Evolutionary conservation across 2,888 invertebrate genomes (phyloP), one percentile per base, ranked within the genome.

Genomic region (Furcula furcula): DNA sequence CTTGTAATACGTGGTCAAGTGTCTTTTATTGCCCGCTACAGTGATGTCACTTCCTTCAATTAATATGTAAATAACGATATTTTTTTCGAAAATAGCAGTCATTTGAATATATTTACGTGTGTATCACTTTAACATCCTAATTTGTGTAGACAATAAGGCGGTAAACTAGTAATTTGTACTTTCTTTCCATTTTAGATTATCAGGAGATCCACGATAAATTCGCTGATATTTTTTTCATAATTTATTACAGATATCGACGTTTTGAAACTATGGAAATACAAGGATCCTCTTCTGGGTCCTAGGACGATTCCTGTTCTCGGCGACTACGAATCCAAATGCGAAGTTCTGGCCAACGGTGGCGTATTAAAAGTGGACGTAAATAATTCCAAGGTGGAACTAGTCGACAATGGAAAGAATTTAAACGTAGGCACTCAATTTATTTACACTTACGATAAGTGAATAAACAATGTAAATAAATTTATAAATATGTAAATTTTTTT

Each of bases 211-310:
- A n/a, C n/a, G n/a, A n/a, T n/a, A n/a, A n/a, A n/a, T n/a, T n/a
- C n/a, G n/a, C n/a, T n/a, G n/a, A n/a, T n/a, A n/a, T n/a, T n/a
- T n/a, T n/a, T n/a, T n/a, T n/a, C n/a, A n/a, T n/a, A n/a, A n/a
- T n/a, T n/a, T 29, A 23, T 82, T 87, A 18, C 77, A 95, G 95
- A 93, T 74, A 51, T 87, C 2, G 86, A 79, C 31, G 77, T 82
- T 9, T 76, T 98, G 6, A 90, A 91, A 56, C 67, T 98, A 7
- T 95, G 95, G 91, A 91, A 94, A 12, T 96, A 93, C 78, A 87
- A 91, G 36, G 96, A 98, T 77, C 93, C 95, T 0, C 53, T 90
- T 1, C 47, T 94, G 14, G 97, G 97, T 0, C 94, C 95, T 3
- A 90, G 97, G 26, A 91, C 88, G 58, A 92, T 97, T 33, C 97